These are phyloP conservation scores for Nycticebus coucang DNA, from an alignment of 2,113 vertebrate genomes.

Conservation along the genomic window DNA sequence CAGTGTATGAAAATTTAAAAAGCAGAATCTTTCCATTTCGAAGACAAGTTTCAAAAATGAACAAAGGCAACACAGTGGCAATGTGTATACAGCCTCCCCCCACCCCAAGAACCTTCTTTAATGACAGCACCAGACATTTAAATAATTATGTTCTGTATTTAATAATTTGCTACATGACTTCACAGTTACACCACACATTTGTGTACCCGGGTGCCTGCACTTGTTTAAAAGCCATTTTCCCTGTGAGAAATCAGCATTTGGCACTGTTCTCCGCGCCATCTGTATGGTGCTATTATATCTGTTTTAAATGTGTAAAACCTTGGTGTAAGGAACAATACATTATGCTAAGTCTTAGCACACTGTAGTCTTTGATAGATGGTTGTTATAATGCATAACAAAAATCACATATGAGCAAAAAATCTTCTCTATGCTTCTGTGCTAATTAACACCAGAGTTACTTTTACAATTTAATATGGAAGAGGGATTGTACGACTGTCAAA, in stretches of 20 bases:
- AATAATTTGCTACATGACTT: background rate
- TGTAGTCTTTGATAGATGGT: conserved; percentile 5
- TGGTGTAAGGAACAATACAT: background rate
- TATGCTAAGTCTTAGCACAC: background rate
- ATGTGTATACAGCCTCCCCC: background rate
- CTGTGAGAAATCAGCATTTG: background rate
- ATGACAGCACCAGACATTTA: background rate
- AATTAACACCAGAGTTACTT: conserved; percentile 10
- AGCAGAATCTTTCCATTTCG: background rate
- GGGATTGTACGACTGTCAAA: conserved; percentile 28
- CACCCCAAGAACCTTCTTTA: background rate
- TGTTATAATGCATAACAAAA: conserved; percentile 49
- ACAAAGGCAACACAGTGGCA: background rate
- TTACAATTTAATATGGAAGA: conserved; percentile 50
- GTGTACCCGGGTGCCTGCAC: background rate
- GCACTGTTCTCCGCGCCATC: background rate
- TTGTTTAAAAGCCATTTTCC: background rate
- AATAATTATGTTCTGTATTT: background rate
- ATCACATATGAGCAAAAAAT: conserved; percentile 32
- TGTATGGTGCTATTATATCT: background rate
- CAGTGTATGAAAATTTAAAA: background rate
- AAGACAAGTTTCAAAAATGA: background rate
- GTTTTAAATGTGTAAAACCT: conserved; percentile 52
- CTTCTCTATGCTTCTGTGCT: background rate
- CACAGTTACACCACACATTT: background rate